These are phyloP conservation scores for Seriola rivoliana DNA, from an alignment of 2,113 vertebrate genomes.

Conservation along the genomic window DNA sequence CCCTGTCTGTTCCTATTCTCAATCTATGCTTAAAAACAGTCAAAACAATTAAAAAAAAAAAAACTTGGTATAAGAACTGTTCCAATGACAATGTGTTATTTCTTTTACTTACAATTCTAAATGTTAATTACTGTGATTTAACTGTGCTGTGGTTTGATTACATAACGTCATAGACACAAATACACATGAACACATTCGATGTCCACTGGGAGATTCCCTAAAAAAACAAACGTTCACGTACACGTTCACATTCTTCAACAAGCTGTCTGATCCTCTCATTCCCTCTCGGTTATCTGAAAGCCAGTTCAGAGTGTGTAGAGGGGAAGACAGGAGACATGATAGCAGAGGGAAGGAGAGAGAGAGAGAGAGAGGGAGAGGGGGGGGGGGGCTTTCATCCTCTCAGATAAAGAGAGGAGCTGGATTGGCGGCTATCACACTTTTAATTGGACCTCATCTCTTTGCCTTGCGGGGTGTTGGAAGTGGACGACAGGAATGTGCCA, in stretches of 20 bases:
- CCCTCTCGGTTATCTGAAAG: slow-evolving; percentile 47
- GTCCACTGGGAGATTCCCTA: slow-evolving; percentile 1
- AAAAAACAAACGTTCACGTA: slow-evolving; percentile 25
- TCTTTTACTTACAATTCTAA: neutral
- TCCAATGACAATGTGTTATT: neutral
- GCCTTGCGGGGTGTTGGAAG: slow-evolving; percentile 60
- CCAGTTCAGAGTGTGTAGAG: slow-evolving; percentile 45
- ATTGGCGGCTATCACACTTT: slow-evolving; percentile 68
- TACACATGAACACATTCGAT: neutral
- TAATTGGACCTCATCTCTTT: slow-evolving; percentile 73
- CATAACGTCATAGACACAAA: slow-evolving; percentile 29
- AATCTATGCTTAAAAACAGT: too few relatives aligned
- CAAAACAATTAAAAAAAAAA: neutral
- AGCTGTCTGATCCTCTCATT: slow-evolving; percentile 55
- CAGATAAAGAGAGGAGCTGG: slow-evolving; percentile 56
- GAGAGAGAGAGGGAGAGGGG: neutral
- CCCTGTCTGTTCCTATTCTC: too few relatives aligned
- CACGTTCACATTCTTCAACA: slow-evolving; percentile 37
- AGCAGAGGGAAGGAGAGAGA: neutral
- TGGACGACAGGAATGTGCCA: slow-evolving; percentile 70
- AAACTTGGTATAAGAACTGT: neutral
- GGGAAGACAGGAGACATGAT: slow-evolving; percentile 45
- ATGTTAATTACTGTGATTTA: neutral
- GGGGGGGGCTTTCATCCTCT: slow-evolving; percentile 56
- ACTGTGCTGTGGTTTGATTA: slow-evolving; percentile 23